These are phyloP conservation scores for Palythoa grandis DNA, from an alignment of 92 coral and sea anemone genomes.

Conservation along the genomic window DNA sequence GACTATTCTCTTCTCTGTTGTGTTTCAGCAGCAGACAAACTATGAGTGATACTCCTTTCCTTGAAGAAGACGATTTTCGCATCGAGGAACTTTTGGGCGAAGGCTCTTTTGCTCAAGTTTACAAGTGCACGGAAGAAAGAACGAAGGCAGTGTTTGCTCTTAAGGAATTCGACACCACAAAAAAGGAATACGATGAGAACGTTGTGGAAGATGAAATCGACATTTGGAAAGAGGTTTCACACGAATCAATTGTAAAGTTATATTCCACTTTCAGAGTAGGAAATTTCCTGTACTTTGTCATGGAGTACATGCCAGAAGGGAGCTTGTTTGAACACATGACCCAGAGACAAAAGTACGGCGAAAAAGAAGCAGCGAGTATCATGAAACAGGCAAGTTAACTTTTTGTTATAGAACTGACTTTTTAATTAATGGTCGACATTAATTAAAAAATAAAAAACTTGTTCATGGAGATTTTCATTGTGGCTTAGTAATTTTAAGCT, in stretches of 20 bases:
- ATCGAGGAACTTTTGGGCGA: slow-evolving; percentile 72
- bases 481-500: no score
- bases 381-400: slow-evolving; percentile 62
- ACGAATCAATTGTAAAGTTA: slow-evolving; percentile 79
- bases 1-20: neutral
- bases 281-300: slow-evolving; percentile 68
- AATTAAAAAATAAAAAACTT: neutral
- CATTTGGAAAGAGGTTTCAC: slow-evolving; percentile 78
- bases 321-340: slow-evolving; percentile 75
- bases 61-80: slow-evolving; percentile 56
- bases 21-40: slow-evolving; percentile 9
- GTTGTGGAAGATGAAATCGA: slow-evolving; percentile 69
- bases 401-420: neutral
- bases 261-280: slow-evolving; percentile 62
- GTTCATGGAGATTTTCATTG: no score
- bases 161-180: slow-evolving; percentile 60
- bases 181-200: slow-evolving; percentile 51
- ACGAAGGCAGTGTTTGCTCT: slow-evolving; percentile 62
- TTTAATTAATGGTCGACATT: neutral
- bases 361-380: slow-evolving; percentile 68
- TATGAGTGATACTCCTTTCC: slow-evolving; percentile 19
- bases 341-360: slow-evolving; percentile 61
- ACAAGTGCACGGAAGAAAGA: slow-evolving; percentile 65
- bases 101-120: slow-evolving; percentile 83
- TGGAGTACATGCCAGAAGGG: slow-evolving; percentile 73